Percentiles rank a stretch among this genome's conserved stretches.
These are phyloP conservation scores for Tenthredo livida DNA, from an alignment of 2,888 invertebrate genomes.

Conservation along the genomic window DNA sequence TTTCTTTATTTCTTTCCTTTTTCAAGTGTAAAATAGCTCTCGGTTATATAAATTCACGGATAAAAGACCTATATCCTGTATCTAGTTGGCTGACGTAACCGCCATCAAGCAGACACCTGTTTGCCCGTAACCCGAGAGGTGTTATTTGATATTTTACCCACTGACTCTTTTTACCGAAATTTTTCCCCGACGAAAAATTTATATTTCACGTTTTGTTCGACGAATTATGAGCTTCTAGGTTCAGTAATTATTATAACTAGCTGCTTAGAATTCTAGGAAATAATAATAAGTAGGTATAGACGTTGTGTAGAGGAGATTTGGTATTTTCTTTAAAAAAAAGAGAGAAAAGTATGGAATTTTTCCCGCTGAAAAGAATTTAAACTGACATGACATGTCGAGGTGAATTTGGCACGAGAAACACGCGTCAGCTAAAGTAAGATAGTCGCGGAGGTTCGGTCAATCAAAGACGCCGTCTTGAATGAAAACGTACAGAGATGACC, in stretches of 20 bases:
- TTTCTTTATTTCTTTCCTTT: not conserved
- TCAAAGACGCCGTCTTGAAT: constrained; percentile 38
- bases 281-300: not conserved
- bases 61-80: constrained; percentile 15
- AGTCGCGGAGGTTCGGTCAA: not conserved
- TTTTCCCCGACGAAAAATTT: constrained; percentile 18
- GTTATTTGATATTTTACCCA: constrained; percentile 43
- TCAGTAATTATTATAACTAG: not conserved
- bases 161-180: constrained; percentile 27
- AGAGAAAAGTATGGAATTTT: not conserved
- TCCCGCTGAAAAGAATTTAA: not conserved
- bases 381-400: not conserved
- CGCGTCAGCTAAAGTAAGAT: not conserved
- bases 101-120: constrained; percentile 48
- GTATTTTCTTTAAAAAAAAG: not conserved
- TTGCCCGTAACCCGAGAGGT: constrained; percentile 42
- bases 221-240: not conserved
- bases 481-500: not conserved
- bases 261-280: not conserved
- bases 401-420: constrained; percentile 15
- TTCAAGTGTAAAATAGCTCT: not conserved
- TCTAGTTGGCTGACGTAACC: constrained; percentile 34
- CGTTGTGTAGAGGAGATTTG: not conserved
- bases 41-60: constrained; percentile 20
- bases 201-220: constrained; percentile 8